phyloP scores from a whole-genome alignment of 2,113 vertebrate species.

The Phalacrocorax pelagicus region DNA sequence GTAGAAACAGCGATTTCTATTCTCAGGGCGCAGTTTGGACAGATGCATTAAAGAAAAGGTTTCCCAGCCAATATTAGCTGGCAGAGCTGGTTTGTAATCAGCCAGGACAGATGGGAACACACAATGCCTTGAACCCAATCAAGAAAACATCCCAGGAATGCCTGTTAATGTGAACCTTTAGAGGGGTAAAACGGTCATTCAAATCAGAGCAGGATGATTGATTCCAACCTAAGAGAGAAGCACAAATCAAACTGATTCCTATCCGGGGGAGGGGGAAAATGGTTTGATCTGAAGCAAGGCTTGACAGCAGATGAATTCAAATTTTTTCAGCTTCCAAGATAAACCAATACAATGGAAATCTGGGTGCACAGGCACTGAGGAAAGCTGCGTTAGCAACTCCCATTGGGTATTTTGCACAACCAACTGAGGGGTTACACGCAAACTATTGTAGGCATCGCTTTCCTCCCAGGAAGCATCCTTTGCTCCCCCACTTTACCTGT shows the following conservation, averaged over 20 bases:
- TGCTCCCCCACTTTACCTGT: neutral
- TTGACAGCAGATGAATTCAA: neutral
- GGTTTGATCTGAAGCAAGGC: neutral
- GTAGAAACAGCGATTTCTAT: neutral
- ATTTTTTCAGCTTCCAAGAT: neutral
- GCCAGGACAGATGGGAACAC: constrained; percentile 49
- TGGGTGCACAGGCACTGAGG: neutral
- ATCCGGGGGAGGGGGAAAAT: neutral
- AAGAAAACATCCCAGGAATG: constrained; percentile 64
- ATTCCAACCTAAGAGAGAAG: constrained; percentile 30
- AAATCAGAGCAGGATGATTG: constrained; percentile 39
- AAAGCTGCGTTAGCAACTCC: neutral
- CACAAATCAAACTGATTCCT: constrained; percentile 21
- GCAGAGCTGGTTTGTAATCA: constrained; percentile 49
- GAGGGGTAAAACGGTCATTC: constrained; percentile 49
- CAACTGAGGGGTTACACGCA: neutral
- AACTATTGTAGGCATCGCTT: neutral
- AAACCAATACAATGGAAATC: neutral
- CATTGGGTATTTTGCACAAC: neutral
- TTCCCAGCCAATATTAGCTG: constrained; percentile 56
- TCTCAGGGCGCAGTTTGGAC: neutral
- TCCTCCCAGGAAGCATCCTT: neutral
- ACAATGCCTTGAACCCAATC: constrained; percentile 62
- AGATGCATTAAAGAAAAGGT: neutral
- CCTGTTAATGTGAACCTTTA: constrained; percentile 34